These are phyloP conservation scores for Lagenorhynchus albirostris DNA, from an alignment of 2,113 vertebrate species.

Conservation along the genomic window DNA sequence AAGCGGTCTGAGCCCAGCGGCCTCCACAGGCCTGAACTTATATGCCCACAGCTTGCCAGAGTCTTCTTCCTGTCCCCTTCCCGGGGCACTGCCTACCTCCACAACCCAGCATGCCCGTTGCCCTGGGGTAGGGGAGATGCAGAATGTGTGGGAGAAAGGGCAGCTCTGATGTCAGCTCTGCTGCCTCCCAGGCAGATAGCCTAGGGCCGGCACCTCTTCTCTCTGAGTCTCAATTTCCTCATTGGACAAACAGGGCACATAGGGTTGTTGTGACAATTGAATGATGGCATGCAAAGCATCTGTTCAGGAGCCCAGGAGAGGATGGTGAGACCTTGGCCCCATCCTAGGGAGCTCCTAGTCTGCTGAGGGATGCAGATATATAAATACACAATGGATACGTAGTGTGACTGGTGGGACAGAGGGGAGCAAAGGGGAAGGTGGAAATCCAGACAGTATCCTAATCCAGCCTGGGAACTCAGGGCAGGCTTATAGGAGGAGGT, in stretches of 20 bases:
- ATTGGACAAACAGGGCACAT: neutral
- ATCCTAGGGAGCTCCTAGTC: neutral
- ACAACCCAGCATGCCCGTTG: neutral
- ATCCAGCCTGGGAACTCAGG: neutral
- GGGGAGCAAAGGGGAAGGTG: neutral
- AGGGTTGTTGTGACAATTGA: neutral
- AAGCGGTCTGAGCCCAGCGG: neutral
- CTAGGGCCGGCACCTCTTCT: neutral
- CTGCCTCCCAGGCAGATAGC: neutral
- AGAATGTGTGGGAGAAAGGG: neutral
- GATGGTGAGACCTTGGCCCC: neutral
- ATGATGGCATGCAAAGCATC: constrained; percentile 7
- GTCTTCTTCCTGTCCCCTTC: neutral
- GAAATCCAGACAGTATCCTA: neutral
- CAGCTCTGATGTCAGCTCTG: neutral
- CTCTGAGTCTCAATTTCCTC: constrained; percentile 4
- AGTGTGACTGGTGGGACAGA: neutral
- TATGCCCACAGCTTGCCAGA: neutral
- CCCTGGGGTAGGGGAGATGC: neutral
- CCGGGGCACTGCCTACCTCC: neutral
- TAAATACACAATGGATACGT: neutral
- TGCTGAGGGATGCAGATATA: constrained; percentile 4
- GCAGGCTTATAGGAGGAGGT: neutral
- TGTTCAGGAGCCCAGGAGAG: neutral
- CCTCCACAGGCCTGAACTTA: neutral